phyloP scores from a whole-genome alignment of 2,888 invertebrate genomes.

The Sinohyriopsis cumingii region DNA sequence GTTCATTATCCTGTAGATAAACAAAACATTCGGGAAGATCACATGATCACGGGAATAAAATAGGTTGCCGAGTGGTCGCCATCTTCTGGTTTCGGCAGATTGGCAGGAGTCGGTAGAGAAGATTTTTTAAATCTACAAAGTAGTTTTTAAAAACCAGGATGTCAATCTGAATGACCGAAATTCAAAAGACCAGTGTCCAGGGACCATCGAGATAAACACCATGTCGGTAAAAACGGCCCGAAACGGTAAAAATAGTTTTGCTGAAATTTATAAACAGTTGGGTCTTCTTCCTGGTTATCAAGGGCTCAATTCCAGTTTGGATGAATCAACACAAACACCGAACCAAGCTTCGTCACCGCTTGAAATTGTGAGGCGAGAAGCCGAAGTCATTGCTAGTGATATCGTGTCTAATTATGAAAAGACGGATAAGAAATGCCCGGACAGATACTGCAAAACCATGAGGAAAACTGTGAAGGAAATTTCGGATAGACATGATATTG shows the following conservation, averaged over 20 bases:
- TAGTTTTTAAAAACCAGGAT: background rate
- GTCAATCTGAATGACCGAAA: slow-evolving; percentile 7
- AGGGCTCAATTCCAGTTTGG: slow-evolving; percentile 57
- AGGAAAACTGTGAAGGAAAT: slow-evolving; percentile 66
- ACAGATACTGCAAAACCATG: slow-evolving; percentile 66
- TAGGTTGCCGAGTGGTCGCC: slow-evolving; percentile 12
- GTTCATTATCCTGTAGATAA: too few relatives aligned
- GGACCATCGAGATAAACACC: slow-evolving; percentile 29
- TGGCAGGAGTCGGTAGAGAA: too few relatives aligned
- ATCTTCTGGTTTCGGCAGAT: slow-evolving; percentile 16
- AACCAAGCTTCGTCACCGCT: slow-evolving; percentile 46
- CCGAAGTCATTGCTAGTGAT: slow-evolving; percentile 60
- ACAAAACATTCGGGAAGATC: too few relatives aligned
- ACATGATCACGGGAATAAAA: too few relatives aligned
- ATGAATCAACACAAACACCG: slow-evolving; percentile 53
- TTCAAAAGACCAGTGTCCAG: slow-evolving; percentile 26
- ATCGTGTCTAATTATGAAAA: slow-evolving; percentile 50
- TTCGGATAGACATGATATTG: slow-evolving; percentile 63
- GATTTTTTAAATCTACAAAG: too few relatives aligned
- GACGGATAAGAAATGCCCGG: slow-evolving; percentile 52
- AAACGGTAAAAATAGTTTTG: slow-evolving; percentile 52
- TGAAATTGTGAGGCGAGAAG: slow-evolving; percentile 56
- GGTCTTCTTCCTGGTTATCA: slow-evolving; percentile 53
- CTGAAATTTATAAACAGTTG: slow-evolving; percentile 59
- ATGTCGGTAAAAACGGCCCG: slow-evolving; percentile 16